These are phyloP conservation scores for Leptopilina boulardi DNA, from an alignment of 1,140 invertebrate species.

Conservation along the genomic window DNA sequence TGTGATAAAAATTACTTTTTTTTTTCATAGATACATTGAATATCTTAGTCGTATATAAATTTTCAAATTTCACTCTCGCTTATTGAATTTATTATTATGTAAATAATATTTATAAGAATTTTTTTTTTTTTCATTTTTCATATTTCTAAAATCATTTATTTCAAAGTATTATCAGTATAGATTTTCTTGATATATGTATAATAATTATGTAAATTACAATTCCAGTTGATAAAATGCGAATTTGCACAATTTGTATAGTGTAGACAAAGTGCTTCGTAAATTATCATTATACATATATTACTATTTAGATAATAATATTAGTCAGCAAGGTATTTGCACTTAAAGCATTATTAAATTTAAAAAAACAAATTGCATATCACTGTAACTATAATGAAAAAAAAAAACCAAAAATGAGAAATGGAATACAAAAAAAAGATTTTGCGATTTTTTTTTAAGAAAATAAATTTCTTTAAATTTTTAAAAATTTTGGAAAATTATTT, in stretches of 20 bases:
- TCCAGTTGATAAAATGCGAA: conserved; percentile 8
- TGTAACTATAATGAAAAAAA: not conserved
- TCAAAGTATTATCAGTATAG: not conserved
- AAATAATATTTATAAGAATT: no score
- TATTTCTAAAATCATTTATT: not conserved
- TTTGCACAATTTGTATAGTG: no score
- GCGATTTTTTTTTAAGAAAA: not conserved
- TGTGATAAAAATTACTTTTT: conserved; percentile 15
- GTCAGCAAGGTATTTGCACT: not conserved
- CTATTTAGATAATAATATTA: not conserved
- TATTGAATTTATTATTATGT: no score
- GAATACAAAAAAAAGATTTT: not conserved
- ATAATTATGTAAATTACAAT: not conserved
- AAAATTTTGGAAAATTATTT: not conserved
- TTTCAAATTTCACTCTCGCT: no score
- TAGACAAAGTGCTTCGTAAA: not conserved
- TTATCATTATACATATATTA: not conserved
- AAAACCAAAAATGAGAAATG: not conserved
- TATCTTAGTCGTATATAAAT: not conserved
- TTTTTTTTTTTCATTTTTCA: not conserved
- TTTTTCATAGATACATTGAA: not conserved
- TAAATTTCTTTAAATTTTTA: not conserved
- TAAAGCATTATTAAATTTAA: not conserved
- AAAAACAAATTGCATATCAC: conserved; percentile 6
- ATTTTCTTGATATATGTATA: not conserved